Percentiles rank a stretch among this genome's conserved stretches.
Evolutionary conservation across 2,888 invertebrate genomes (phyloP).

Genomic region (Nomada lathburiana): DNA sequence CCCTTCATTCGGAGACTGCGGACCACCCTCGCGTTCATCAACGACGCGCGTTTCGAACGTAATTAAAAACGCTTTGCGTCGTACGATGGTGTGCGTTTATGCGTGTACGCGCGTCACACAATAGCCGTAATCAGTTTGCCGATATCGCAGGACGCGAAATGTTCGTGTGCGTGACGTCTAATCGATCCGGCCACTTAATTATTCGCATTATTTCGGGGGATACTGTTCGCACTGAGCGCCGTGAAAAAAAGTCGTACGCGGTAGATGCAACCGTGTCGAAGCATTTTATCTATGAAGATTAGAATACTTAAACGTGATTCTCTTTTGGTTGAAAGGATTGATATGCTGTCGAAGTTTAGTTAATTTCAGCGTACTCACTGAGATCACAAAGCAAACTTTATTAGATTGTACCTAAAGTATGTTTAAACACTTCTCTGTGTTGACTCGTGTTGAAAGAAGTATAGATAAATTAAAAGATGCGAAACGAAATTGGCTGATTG

Average conservation of each 20-base stretch:
- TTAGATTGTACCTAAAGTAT: too few species aligned
- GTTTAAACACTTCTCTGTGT: too few species aligned
- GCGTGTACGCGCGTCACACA: not conserved
- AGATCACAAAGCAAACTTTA: too few species aligned
- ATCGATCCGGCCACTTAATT: conserved; percentile 45
- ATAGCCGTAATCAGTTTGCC: conserved; percentile 50
- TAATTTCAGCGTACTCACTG: too few species aligned
- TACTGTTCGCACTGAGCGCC: too few species aligned
- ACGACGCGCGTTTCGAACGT: conserved; percentile 23
- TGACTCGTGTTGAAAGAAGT: too few species aligned
- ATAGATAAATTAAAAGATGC: too few species aligned
- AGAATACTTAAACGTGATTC: too few species aligned
- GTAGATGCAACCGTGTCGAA: not conserved
- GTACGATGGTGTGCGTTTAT: not conserved
- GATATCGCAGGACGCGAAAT: conserved; percentile 23
- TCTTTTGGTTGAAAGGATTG: too few species aligned
- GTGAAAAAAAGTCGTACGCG: conserved; percentile 3
- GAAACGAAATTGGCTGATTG: too few species aligned
- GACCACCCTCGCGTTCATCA: conserved; percentile 7
- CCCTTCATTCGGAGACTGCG: conserved; percentile 22
- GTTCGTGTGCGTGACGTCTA: conserved; percentile 20
- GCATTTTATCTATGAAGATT: too few species aligned
- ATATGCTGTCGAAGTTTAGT: too few species aligned
- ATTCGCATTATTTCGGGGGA: conserved; percentile 32
- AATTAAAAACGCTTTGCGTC: conserved; percentile 45